Conservation (phyloP, 1,140 invertebrate genomes). For the Drosophila virilis region DNA sequence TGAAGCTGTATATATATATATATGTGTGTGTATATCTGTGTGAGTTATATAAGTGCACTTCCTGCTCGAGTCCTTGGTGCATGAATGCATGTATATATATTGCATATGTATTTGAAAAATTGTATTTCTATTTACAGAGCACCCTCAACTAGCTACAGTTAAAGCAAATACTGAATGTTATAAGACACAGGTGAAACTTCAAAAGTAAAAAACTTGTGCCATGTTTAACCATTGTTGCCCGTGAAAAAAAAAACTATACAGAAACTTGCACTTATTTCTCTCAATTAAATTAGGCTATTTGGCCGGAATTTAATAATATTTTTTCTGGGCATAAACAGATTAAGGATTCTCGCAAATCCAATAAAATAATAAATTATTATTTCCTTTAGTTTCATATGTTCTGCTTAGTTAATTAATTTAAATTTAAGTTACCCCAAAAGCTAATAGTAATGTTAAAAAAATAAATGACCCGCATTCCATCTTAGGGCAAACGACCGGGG, state of each 20-base stretch:
- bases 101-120: neutral
- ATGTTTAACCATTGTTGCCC: neutral
- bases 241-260: neutral
- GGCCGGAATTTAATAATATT: too few species aligned
- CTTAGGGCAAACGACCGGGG: too few species aligned
- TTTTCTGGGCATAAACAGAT: too few species aligned
- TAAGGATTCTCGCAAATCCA: too few species aligned
- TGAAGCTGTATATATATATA: neutral
- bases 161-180: constrained; percentile 22
- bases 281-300: too few species aligned
- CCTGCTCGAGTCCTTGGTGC: constrained; percentile 33
- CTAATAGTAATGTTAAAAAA: too few species aligned
- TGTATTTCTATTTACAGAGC: constrained; percentile 15
- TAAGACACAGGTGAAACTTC: constrained; percentile 11
- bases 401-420: too few species aligned
- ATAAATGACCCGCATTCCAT: too few species aligned
- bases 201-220: constrained; percentile 9
- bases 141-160: constrained; percentile 9
- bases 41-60: constrained; percentile 37
- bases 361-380: too few species aligned
- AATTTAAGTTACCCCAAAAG: too few species aligned
- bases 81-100: neutral
- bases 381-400: too few species aligned
- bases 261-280: neutral
- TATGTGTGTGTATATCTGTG: constrained; percentile 10